Evolutionary conservation across 2,888 invertebrate genomes (phyloP).

Genomic region (Zeuzera pyrina): DNA sequence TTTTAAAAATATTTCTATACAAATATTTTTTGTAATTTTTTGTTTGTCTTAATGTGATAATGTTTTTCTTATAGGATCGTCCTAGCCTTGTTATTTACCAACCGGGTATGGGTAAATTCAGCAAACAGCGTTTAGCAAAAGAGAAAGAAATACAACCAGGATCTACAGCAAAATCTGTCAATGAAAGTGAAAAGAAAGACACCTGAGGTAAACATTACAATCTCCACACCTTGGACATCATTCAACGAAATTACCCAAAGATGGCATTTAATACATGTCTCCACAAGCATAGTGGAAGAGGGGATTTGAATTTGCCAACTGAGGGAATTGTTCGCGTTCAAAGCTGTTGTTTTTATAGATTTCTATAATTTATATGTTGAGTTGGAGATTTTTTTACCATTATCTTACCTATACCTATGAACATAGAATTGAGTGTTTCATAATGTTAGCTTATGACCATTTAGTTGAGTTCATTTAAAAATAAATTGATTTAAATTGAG

Average conservation of each 20-base stretch:
- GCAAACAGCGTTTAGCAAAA: slow-evolving; percentile 75
- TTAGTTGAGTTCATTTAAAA: slow-evolving; percentile 63
- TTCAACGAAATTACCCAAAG: slow-evolving; percentile 62
- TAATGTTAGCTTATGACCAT: slow-evolving; percentile 54
- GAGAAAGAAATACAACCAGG: slow-evolving; percentile 49
- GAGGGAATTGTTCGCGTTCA: slow-evolving; percentile 49
- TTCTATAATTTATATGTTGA: slow-evolving; percentile 42
- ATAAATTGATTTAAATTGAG: slow-evolving; percentile 49
- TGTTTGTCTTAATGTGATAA: too few species aligned
- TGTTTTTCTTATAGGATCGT: slow-evolving; percentile 76
- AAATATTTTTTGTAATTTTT: too few species aligned
- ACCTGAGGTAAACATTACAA: slow-evolving; percentile 48
- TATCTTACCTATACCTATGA: too few species aligned
- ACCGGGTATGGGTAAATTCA: slow-evolving; percentile 89
- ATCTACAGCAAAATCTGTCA: slow-evolving; percentile 39
- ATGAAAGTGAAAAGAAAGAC: slow-evolving; percentile 66
- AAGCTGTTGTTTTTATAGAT: slow-evolving; percentile 45
- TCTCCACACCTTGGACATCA: slow-evolving; percentile 61
- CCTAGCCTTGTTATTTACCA: slow-evolving; percentile 93
- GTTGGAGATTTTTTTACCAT: slow-evolving; percentile 43
- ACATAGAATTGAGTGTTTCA: slow-evolving; percentile 14
- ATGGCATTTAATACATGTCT: slow-evolving; percentile 56
- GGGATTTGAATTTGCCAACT: slow-evolving; percentile 54
- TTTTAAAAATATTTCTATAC: too few species aligned
- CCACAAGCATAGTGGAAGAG: slow-evolving; percentile 45